Evolutionary conservation across 2,888 invertebrate species (phyloP).

Genomic region (Patella caerulea): DNA sequence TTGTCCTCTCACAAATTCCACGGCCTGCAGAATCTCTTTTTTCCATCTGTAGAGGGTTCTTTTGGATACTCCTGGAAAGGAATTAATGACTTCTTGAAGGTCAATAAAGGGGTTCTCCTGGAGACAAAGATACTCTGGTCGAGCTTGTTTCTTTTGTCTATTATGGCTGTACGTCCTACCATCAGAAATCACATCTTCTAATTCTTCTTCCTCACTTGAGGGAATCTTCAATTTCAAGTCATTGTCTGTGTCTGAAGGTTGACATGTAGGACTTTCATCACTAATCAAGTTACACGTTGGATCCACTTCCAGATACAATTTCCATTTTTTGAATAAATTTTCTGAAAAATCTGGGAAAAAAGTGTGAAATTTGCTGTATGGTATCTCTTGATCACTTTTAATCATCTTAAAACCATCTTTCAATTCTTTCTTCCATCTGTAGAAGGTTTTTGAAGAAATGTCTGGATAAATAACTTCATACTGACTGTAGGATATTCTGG

Average conservation of each 20-base stretch:
- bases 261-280: neutral
- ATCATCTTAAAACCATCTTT: neutral
- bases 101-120: constrained; percentile 22
- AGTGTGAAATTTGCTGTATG: neutral
- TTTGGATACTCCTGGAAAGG: constrained; percentile 18
- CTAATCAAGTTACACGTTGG: neutral
- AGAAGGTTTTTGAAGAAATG: constrained; percentile 38
- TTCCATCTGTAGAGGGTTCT: constrained; percentile 25
- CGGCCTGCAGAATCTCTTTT: constrained; percentile 34
- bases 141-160: constrained; percentile 17
- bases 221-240: neutral
- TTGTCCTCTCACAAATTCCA: constrained; percentile 33
- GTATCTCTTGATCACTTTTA: neutral
- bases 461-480: constrained; percentile 33
- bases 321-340: constrained; percentile 38
- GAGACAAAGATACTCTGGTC: constrained; percentile 18
- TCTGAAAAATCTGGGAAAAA: constrained; percentile 37
- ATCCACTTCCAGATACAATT: constrained; percentile 8
- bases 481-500: constrained; percentile 32
- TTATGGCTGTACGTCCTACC: neutral
- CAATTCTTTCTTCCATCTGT: constrained; percentile 38
- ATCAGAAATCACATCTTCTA: neutral
- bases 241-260: neutral
- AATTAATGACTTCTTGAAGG: constrained; percentile 14
- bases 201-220: neutral